These are phyloP conservation scores for Neuroscelio doddi DNA, from an alignment of 2,888 invertebrate species.

Conservation along the genomic window DNA sequence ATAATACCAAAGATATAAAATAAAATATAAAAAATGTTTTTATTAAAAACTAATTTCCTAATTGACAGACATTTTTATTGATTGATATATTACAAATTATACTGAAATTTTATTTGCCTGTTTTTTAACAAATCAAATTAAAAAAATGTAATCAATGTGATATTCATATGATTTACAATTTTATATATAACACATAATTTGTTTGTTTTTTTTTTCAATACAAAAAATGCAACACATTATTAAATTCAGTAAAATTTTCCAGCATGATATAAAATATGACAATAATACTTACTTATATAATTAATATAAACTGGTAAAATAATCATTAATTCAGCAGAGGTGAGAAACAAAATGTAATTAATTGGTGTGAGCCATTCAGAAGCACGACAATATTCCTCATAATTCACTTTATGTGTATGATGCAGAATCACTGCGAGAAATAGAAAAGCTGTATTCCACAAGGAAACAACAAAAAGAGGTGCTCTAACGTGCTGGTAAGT, in stretches of 20 bases:
- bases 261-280: not conserved
- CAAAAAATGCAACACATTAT: conserved; percentile 1
- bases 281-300: conserved; percentile 74
- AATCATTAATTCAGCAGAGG: conserved; percentile 72
- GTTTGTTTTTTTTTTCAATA: too few relatives aligned
- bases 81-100: too few relatives aligned
- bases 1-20: not conserved
- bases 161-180: too few relatives aligned
- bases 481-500: conserved; percentile 76
- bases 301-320: conserved; percentile 74
- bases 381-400: conserved; percentile 73
- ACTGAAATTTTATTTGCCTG: too few relatives aligned
- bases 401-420: conserved; percentile 65
- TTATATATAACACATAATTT: too few relatives aligned
- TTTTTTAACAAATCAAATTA: too few relatives aligned
- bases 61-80: too few relatives aligned
- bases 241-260: too few relatives aligned
- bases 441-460: conserved; percentile 72
- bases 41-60: too few relatives aligned
- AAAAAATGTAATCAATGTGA: too few relatives aligned
- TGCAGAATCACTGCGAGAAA: conserved; percentile 65
- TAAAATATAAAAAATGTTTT: too few relatives aligned
- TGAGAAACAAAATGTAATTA: conserved; percentile 73
- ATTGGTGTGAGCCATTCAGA: conserved; percentile 68
- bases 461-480: conserved; percentile 77